Conservation (phyloP, 1,140 invertebrate species). For the Leptopilina boulardi region DNA sequence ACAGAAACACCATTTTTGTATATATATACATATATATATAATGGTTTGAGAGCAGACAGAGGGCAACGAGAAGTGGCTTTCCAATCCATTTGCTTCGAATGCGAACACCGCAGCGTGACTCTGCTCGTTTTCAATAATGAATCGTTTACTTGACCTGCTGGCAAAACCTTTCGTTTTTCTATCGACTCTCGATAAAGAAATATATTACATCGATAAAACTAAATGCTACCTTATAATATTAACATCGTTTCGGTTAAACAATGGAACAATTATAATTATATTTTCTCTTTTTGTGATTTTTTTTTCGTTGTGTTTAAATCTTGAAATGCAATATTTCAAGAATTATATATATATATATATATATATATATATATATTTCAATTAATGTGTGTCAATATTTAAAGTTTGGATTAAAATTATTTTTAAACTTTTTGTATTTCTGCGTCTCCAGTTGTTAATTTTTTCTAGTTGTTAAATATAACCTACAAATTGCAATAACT, state of each 20-base stretch:
- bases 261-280: background rate
- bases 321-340: background rate
- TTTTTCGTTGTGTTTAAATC: background rate
- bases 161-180: conserved; percentile 25
- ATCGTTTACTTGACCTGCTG: conserved; percentile 22
- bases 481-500: no score
- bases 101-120: conserved; percentile 27
- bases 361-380: no score
- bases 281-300: background rate
- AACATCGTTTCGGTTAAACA: background rate
- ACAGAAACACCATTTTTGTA: background rate
- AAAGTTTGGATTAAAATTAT: no score
- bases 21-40: conserved; percentile 5
- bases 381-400: no score
- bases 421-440: no score
- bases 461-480: no score
- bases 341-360: no score
- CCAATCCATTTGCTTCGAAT: conserved; percentile 30
- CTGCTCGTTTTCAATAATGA: conserved; percentile 31
- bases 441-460: no score
- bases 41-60: conserved; percentile 8
- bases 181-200: conserved; percentile 28
- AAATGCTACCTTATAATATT: conserved; percentile 17
- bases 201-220: conserved; percentile 32
- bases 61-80: conserved; percentile 13